phyloP scores from a whole-genome alignment of 2,797 vertebrate genomes.

The Oophaga sylvatica region DNA sequence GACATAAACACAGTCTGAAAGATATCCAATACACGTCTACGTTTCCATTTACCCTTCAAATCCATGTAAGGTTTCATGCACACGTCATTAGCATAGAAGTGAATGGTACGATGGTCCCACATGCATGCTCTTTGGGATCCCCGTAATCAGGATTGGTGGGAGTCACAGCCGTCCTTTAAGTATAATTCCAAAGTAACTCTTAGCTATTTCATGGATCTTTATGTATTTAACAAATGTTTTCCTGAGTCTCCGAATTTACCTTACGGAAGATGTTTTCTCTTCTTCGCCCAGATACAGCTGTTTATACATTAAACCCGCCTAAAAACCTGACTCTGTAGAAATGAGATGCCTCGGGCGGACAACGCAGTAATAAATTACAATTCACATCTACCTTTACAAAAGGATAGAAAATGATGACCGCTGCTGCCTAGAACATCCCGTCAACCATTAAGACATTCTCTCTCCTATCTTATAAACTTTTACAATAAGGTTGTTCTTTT shows the following conservation, averaged over 20 bases:
- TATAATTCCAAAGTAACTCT: slow-evolving; percentile 2
- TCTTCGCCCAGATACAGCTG: slow-evolving; percentile 15
- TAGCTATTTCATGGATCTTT: slow-evolving; percentile 1
- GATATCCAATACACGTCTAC: too few species aligned
- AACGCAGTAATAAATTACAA: slow-evolving; percentile 38
- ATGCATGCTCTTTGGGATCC: too few species aligned
- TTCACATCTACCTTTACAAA: slow-evolving; percentile 34
- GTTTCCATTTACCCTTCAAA: too few species aligned
- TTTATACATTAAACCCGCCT: slow-evolving; percentile 46
- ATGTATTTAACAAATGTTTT: slow-evolving; percentile 4
- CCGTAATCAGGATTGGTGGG: too few species aligned
- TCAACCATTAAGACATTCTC: slow-evolving; percentile 27
- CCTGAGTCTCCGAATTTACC: slow-evolving; percentile 23
- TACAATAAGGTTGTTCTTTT: slow-evolving; percentile 8
- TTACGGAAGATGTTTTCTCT: slow-evolving; percentile 8
- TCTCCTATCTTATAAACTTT: slow-evolving; percentile 10
- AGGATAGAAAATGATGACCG: neutral
- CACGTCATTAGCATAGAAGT: too few species aligned
- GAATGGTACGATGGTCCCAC: too few species aligned
- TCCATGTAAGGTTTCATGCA: too few species aligned
- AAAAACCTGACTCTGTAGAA: slow-evolving; percentile 54
- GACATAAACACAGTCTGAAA: too few species aligned
- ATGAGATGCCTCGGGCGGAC: slow-evolving; percentile 41
- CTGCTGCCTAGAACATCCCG: slow-evolving; percentile 30
- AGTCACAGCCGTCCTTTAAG: neutral